These are phyloP conservation scores for Chroicocephalus ridibundus DNA, from an alignment of 2,113 vertebrate species.

Conservation along the genomic window DNA sequence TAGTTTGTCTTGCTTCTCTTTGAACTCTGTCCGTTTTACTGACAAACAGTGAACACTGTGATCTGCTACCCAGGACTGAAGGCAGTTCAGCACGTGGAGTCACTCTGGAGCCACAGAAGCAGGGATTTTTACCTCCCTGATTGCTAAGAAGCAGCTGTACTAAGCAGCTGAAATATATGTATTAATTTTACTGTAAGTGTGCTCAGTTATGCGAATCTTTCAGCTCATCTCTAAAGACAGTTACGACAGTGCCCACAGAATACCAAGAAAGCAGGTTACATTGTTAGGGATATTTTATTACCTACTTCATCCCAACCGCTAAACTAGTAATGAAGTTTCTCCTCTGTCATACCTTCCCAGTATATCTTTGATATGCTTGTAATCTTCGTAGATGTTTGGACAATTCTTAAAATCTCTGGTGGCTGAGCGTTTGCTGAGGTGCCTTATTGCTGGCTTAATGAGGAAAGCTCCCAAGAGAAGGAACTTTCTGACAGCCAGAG, in stretches of 20 bases:
- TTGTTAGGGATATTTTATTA: slow-evolving; percentile 5
- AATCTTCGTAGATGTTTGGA: neutral
- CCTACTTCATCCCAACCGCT: neutral
- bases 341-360: neutral
- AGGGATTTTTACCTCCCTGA: neutral
- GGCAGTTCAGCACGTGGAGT: neutral
- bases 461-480: neutral
- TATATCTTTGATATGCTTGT: neutral
- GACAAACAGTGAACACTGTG: neutral
- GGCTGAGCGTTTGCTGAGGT: neutral
- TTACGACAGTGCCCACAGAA: neutral
- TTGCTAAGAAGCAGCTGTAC: neutral
- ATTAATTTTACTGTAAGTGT: slow-evolving; percentile 7
- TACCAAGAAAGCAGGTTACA: neutral
- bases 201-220: neutral
- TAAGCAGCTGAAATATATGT: neutral
- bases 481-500: neutral
- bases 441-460: neutral
- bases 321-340: neutral
- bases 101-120: neutral
- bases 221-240: neutral
- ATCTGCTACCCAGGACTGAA: neutral
- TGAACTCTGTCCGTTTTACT: neutral
- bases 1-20: neutral
- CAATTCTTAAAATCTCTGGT: neutral